Conservation (phyloP, 2,113 vertebrate species). For the Cinclus mexicanus region DNA sequence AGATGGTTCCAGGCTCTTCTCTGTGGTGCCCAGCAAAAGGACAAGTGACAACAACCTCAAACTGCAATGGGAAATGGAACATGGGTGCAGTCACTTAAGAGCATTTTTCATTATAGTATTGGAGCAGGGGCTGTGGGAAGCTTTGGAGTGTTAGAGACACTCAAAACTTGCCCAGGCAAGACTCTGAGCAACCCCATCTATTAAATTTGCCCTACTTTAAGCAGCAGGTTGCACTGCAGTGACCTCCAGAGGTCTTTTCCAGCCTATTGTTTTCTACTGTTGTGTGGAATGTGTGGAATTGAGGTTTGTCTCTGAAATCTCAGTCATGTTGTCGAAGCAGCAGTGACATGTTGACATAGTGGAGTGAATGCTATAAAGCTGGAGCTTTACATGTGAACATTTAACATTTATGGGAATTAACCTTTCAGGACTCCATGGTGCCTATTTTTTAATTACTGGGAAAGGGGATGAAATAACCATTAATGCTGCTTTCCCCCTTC, state of each 20-base stretch:
- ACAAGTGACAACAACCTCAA: fast-evolving
- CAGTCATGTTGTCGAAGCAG: not conserved
- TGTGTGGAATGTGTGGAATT: not conserved
- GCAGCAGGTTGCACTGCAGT: conserved; percentile 33
- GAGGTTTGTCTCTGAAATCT: not conserved
- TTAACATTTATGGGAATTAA: not conserved
- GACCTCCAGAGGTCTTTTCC: conserved; percentile 61
- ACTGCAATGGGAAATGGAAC: not conserved
- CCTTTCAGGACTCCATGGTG: not conserved
- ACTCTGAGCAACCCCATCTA: not conserved
- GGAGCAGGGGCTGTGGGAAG: not conserved
- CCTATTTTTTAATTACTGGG: not conserved
- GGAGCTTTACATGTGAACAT: not conserved
- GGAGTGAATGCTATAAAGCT: not conserved
- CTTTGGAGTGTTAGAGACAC: not conserved
- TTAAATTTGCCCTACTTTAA: not conserved
- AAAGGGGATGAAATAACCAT: not conserved
- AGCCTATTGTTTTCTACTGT: not conserved
- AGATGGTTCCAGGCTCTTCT: not conserved
- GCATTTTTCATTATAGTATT: not conserved
- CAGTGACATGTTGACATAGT: not conserved
- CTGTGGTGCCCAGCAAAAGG: not conserved
- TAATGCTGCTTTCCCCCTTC: not conserved
- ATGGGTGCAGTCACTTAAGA: not conserved
- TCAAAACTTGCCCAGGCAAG: not conserved